phyloP scores from a whole-genome alignment of 2,797 vertebrate genomes.

The Rousettus madagascariensis region DNA sequence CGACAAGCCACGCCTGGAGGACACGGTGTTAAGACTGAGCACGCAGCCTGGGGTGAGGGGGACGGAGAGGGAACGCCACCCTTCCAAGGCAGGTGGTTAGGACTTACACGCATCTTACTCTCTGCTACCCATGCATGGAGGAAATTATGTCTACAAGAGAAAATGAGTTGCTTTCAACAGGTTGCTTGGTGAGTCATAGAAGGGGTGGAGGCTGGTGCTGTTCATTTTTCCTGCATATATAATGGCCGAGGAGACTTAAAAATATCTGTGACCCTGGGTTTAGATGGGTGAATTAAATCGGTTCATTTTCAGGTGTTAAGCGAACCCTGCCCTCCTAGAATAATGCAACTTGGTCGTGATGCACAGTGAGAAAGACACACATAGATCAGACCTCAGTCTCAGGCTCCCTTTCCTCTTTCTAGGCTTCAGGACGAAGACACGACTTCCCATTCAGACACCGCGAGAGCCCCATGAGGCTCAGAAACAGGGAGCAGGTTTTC shows the following conservation, averaged over 20 bases:
- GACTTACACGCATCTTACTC: rapidly evolving
- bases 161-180: not conserved
- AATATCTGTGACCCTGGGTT: not conserved
- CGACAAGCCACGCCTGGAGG: not conserved
- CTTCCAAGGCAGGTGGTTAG: not conserved
- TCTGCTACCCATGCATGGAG: not conserved
- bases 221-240: not conserved
- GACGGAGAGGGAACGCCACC: not conserved
- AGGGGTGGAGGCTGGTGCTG: not conserved
- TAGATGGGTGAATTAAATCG: not conserved
- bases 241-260: not conserved
- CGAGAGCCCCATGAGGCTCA: too few species aligned
- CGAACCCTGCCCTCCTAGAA: not conserved
- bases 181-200: not conserved
- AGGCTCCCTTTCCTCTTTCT: too few species aligned
- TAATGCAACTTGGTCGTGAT: not conserved
- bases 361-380: not conserved
- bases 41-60: not conserved
- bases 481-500: not conserved
- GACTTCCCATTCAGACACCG: not conserved
- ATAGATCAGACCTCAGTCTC: too few species aligned
- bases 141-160: not conserved
- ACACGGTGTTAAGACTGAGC: not conserved
- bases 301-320: not conserved
- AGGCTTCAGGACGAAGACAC: too few species aligned